Evolutionary conservation across 1,140 invertebrate species (phyloP).

Genomic region (Thaumatotibia leucotreta): DNA sequence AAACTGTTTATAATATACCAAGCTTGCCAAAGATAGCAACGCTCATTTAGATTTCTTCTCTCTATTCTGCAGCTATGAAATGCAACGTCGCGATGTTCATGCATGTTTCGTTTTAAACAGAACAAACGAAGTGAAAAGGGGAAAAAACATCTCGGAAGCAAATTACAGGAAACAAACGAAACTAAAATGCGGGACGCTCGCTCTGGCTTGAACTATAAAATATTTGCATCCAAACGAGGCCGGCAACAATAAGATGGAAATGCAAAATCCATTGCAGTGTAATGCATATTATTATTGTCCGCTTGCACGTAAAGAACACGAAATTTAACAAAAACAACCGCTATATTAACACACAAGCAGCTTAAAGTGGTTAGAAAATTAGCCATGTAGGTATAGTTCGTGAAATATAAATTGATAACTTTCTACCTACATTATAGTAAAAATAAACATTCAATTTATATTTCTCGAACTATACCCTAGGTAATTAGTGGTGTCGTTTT

Average conservation of each 20-base stretch:
- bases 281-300: slow-evolving; percentile 40
- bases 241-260: slow-evolving; percentile 58
- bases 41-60: background rate
- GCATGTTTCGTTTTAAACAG: slow-evolving; percentile 31
- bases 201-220: slow-evolving; percentile 50
- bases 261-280: slow-evolving; percentile 37
- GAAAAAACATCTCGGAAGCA: slow-evolving; percentile 35
- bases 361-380: background rate
- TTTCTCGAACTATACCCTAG: too few species aligned
- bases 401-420: too few species aligned
- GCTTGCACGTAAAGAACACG: slow-evolving; percentile 25
- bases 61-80: background rate
- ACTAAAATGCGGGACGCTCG: slow-evolving; percentile 39
- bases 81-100: slow-evolving; percentile 11
- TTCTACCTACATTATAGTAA: too few species aligned
- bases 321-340: background rate
- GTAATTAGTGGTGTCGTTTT: too few species aligned
- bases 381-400: too few species aligned
- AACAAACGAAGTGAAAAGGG: slow-evolving; percentile 32
- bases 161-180: slow-evolving; percentile 51
- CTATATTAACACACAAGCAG: background rate
- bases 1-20: background rate
- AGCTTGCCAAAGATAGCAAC: background rate
- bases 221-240: slow-evolving; percentile 61
- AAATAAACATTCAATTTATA: too few species aligned